These are phyloP conservation scores for Tiaroga cobitis DNA, from an alignment of 2,797 vertebrate species.

Conservation along the genomic window DNA sequence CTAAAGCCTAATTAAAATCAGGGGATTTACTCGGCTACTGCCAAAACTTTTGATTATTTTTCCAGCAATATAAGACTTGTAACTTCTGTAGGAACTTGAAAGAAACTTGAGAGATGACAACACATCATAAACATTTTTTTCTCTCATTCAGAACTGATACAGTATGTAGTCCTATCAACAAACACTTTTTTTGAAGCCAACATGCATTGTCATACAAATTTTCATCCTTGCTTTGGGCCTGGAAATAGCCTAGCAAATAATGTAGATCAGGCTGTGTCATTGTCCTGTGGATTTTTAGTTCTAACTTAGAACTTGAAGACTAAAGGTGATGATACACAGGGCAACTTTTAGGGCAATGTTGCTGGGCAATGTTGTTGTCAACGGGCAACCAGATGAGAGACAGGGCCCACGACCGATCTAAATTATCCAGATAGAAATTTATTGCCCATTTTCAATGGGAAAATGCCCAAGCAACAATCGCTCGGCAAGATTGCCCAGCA, in stretches of 20 bases:
- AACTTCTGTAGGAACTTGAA: slow-evolving; percentile 1
- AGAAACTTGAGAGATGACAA: not conserved
- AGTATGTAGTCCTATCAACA: not conserved
- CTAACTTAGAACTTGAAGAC: not conserved
- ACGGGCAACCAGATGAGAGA: no score
- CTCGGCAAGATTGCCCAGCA: no score
- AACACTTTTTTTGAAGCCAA: not conserved
- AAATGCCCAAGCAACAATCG: no score
- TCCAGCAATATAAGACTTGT: not conserved
- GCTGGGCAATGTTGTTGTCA: no score
- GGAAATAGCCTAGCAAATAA: not conserved
- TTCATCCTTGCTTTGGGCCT: not conserved
- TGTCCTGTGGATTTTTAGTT: not conserved
- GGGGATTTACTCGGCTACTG: not conserved
- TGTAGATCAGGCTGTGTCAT: not conserved
- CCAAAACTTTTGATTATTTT: not conserved
- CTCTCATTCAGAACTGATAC: not conserved
- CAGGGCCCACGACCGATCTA: no score
- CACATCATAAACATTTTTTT: not conserved
- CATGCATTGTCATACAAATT: not conserved
- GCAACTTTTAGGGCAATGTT: no score
- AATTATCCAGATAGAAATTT: no score
- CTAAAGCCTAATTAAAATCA: slow-evolving; percentile 12
- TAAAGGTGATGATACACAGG: no score
- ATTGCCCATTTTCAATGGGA: no score